Conservation (phyloP, 2,113 vertebrate genomes). For the Tenebrosternarchus preto region DNA sequence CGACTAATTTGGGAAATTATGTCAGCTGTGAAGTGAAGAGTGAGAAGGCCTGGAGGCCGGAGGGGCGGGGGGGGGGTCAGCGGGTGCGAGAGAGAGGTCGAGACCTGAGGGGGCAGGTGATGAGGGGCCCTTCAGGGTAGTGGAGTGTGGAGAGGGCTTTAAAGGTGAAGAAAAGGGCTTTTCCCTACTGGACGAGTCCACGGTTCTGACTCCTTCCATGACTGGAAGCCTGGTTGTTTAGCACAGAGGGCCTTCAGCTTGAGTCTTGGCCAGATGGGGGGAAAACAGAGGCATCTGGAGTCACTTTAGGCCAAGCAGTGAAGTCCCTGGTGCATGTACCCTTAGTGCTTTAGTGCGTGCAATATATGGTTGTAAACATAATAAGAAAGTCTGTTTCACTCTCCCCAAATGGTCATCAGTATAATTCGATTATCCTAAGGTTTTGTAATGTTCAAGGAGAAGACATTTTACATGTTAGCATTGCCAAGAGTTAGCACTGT, state of each 20-base stretch:
- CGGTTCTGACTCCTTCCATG: slow-evolving; percentile 60
- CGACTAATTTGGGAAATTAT: slow-evolving; percentile 78
- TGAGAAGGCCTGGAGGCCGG: slow-evolving; percentile 57
- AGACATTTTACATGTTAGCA: slow-evolving; percentile 23
- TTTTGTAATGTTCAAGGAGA: slow-evolving; percentile 46
- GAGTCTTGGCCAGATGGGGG: slow-evolving; percentile 61
- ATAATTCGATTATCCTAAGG: slow-evolving; percentile 62
- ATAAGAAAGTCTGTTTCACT: slow-evolving; percentile 46
- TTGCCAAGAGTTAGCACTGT: slow-evolving; percentile 1
- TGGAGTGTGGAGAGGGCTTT: slow-evolving; percentile 57
- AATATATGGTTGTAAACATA: slow-evolving; percentile 56
- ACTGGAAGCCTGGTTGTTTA: slow-evolving; percentile 60
- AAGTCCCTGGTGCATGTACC: slow-evolving; percentile 48
- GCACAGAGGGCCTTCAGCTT: slow-evolving; percentile 55
- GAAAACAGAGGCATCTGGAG: slow-evolving; percentile 66
- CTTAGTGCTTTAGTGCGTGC: slow-evolving; percentile 49
- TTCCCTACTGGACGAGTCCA: slow-evolving; percentile 64
- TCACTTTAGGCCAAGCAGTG: slow-evolving; percentile 48
- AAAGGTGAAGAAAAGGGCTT: slow-evolving; percentile 61
- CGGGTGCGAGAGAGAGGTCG: neutral
- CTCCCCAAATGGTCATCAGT: slow-evolving; percentile 53
- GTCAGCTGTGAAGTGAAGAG: slow-evolving; percentile 79
- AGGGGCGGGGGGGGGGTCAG: slow-evolving; percentile 27
- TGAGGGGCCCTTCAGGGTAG: neutral
- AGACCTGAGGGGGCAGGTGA: neutral